These are phyloP conservation scores for Sepioteuthis lessoniana DNA, from an alignment of 2,888 invertebrate genomes.

Conservation along the genomic window DNA sequence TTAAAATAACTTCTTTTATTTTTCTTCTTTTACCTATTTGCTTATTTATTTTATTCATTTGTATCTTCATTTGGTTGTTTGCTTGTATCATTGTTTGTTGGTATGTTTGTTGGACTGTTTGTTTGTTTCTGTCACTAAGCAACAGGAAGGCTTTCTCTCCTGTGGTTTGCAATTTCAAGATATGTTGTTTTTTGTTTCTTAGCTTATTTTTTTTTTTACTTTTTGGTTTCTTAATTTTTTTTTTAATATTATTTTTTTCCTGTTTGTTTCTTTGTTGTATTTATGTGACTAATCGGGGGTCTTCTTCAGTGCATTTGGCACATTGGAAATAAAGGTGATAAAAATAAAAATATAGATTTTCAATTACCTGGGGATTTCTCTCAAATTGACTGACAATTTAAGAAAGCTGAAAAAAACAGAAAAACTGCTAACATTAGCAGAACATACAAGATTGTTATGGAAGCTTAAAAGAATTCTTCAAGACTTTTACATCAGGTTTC, in stretches of 20 bases:
- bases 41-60: neutral
- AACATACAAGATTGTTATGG: neutral
- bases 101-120: neutral
- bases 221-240: neutral
- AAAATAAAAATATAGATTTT: neutral
- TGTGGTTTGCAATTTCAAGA: neutral
- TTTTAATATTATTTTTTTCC: neutral
- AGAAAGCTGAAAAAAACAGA: neutral
- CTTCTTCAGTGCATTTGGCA: neutral
- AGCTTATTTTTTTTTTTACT: neutral
- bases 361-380: slow-evolving; percentile 4
- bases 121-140: neutral
- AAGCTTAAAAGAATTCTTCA: neutral
- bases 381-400: neutral
- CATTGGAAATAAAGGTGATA: neutral
- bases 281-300: neutral
- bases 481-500: neutral
- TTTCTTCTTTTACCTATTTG: neutral
- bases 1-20: neutral
- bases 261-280: neutral
- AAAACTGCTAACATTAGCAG: neutral
- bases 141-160: slow-evolving; percentile 33
- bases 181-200: neutral
- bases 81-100: neutral
- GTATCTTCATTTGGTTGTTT: neutral